Evolutionary conservation across 2,888 invertebrate genomes (phyloP).

Genomic region (Seira musarum): DNA sequence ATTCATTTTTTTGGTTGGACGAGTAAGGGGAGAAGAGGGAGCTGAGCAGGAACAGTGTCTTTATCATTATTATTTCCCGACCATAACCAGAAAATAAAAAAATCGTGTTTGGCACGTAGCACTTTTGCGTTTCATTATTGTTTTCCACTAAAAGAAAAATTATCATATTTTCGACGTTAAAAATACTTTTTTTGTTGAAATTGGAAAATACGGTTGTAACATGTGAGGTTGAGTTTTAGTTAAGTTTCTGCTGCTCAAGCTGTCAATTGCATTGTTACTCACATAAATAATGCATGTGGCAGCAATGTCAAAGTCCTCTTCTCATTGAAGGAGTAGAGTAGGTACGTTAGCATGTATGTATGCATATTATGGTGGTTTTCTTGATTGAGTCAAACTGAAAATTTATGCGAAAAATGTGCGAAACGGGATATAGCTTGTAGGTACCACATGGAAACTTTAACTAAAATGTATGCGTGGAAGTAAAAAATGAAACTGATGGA

Average conservation of each 20-base stretch:
- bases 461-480: neutral
- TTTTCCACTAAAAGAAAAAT: neutral
- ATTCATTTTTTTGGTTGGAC: neutral
- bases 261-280: constrained; percentile 10
- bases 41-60: too few species aligned
- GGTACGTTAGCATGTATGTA: too few species aligned
- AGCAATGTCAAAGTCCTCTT: constrained; percentile 16
- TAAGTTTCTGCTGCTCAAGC: neutral
- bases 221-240: neutral
- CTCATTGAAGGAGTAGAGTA: too few species aligned
- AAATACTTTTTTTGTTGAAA: neutral
- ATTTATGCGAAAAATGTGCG: constrained; percentile 1
- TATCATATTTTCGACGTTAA: constrained; percentile 14
- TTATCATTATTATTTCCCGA: too few species aligned
- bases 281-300: constrained; percentile 12
- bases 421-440: neutral
- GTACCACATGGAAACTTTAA: neutral
- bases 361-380: too few species aligned
- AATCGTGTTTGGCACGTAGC: constrained; percentile 4
- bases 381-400: neutral
- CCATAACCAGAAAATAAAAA: too few species aligned
- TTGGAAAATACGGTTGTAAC: neutral
- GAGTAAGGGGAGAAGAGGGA: neutral
- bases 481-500: neutral
- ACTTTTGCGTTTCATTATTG: constrained; percentile 2